Conservation (phyloP, 2,888 invertebrate species). For the Adela reaumurella region DNA sequence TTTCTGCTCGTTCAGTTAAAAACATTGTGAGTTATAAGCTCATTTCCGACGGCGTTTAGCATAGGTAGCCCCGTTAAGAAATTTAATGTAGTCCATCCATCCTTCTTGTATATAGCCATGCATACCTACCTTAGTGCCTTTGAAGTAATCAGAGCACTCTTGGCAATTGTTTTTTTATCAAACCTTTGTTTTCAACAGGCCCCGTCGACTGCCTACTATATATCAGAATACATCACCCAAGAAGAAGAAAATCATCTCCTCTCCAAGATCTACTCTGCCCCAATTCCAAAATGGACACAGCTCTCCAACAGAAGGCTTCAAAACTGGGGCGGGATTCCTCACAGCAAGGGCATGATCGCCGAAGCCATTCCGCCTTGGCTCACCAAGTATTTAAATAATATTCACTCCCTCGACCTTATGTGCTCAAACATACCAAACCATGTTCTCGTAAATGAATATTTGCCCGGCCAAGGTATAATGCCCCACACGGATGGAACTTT, state of each 20-base stretch:
- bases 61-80: too few species aligned
- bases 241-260: slow-evolving; percentile 71
- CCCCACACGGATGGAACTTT: slow-evolving; percentile 95
- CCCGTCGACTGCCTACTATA: slow-evolving; percentile 69
- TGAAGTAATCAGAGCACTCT: too few species aligned
- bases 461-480: slow-evolving; percentile 93
- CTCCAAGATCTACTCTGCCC: slow-evolving; percentile 70
- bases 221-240: slow-evolving; percentile 80
- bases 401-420: slow-evolving; percentile 67
- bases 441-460: slow-evolving; percentile 92
- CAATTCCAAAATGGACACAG: slow-evolving; percentile 95
- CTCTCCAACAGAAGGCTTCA: slow-evolving; percentile 88
- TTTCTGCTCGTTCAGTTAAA: too few species aligned
- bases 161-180: too few species aligned
- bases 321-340: slow-evolving; percentile 96
- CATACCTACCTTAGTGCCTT: too few species aligned
- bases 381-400: slow-evolving; percentile 63
- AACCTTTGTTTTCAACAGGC: too few species aligned
- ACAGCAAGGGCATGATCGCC: slow-evolving; percentile 88
- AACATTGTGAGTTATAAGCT: too few species aligned
- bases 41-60: too few species aligned
- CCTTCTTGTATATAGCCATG: too few species aligned
- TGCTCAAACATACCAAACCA: slow-evolving; percentile 80
- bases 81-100: too few species aligned
- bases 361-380: slow-evolving; percentile 89